Conservation (phyloP, 1,140 invertebrate species). For the Probaryconus sp. region DNA sequence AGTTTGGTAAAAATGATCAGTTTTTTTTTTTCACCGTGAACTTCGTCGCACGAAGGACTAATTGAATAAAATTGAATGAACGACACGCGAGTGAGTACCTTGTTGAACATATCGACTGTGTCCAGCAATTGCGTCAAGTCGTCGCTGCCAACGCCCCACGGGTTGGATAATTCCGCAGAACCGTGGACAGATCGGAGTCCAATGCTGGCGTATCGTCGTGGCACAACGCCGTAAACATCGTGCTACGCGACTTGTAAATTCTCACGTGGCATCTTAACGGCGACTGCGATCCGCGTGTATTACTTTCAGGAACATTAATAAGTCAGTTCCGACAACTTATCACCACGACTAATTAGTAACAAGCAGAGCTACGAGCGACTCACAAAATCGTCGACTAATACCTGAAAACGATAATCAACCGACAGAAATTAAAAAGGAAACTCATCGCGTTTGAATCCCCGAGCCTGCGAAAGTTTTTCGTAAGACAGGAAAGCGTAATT, state of each 20-base stretch:
- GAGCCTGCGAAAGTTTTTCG: too few species aligned
- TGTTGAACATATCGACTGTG: constrained; percentile 68
- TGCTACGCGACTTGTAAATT: constrained; percentile 76
- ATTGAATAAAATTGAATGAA: constrained; percentile 59
- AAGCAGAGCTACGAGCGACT: constrained; percentile 18
- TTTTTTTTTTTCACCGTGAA: too few species aligned
- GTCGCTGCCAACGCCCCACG: constrained; percentile 69
- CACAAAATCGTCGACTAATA: constrained; percentile 14
- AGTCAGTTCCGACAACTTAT: constrained; percentile 62
- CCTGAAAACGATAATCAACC: too few species aligned
- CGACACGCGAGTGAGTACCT: constrained; percentile 41
- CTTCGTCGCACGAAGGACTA: constrained; percentile 18
- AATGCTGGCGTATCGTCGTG: constrained; percentile 65
- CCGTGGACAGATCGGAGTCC: constrained; percentile 64
- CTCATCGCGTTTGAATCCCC: too few species aligned
- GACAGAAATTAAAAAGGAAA: too few species aligned
- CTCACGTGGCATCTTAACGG: constrained; percentile 77
- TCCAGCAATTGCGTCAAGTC: constrained; percentile 67
- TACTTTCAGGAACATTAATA: constrained; percentile 77
- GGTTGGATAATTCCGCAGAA: constrained; percentile 51
- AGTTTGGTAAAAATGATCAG: too few species aligned
- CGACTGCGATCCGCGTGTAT: constrained; percentile 70
- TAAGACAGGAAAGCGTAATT: constrained; percentile 24
- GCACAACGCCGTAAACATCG: constrained; percentile 74
- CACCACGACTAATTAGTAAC: constrained; percentile 55